Evolutionary conservation across 2,113 vertebrate genomes (phyloP), one percentile per base, ranked within the genome.

Genomic region (Brienomyrus brachyistius): DNA sequence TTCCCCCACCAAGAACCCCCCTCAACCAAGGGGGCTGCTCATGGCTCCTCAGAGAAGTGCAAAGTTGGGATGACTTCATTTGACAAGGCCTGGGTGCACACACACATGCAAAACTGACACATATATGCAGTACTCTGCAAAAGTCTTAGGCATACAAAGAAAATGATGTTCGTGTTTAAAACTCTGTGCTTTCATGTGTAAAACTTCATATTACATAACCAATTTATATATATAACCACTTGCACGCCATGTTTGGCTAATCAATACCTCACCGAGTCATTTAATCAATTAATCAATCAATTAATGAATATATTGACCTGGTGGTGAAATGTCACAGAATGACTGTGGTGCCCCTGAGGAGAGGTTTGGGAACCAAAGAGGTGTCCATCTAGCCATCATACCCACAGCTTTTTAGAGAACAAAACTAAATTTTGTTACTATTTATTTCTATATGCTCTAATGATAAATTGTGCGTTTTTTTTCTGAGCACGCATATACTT

Each of bases 1-100:
- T 96, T 94, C 43, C 47, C 56, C 54, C 45, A 54, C 87, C 89
- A 31, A 59, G 52, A 88, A 23, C 80, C 88, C 66, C 88, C 91
- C 82, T 52, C 43, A 40, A 77, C 89, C 62, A 88, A 84, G 23
- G 87, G 35, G 88, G 62, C 90, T 89, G 86, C 90, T 90, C 62
- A 43, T 21, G 31, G 51, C 80, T 89, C n/a, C 84, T 10, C 17
- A 40, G 21, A 27, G 1, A 87, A 17, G 15, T 87, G 27, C 86
- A 54, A 54, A 43, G 74, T 80, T 43, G 15, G 35, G 74, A 80
- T 80, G 74, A 40, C 35, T 43, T 77, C 31, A 43, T 40, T 19
- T 77, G 35, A 3, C 27, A 27, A 74, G 35, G 70, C 27, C 70
- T 40, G 4, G 70, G 35, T 43, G 74, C 35, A 80, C 31, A 43